Conservation (phyloP, 2,797 vertebrate species). For the Platyrinchus mystaceus region DNA sequence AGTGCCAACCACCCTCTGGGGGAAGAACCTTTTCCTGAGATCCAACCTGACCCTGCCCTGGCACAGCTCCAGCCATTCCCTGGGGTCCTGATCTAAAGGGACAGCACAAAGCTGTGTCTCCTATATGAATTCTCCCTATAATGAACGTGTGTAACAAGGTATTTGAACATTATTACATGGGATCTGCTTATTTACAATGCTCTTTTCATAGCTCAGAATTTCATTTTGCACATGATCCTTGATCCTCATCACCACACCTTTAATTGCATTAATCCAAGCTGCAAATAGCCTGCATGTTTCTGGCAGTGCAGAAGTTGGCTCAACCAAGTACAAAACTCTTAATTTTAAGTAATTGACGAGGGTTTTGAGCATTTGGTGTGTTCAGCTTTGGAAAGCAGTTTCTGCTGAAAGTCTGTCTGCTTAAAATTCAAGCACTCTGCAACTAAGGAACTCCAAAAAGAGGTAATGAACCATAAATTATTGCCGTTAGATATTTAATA, state of each 20-base stretch:
- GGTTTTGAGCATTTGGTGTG: constrained; percentile 42
- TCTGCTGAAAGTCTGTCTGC: constrained; percentile 71
- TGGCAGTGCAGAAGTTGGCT: constrained; percentile 10
- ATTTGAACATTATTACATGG: background rate
- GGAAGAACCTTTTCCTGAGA: rapidly evolving
- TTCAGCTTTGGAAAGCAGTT: constrained; percentile 68
- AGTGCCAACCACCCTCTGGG: background rate
- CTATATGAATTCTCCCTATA: rapidly evolving
- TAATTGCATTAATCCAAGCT: constrained; percentile 16
- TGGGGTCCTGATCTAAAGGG: background rate
- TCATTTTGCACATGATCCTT: background rate
- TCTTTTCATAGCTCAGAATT: background rate
- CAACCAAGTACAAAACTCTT: constrained; percentile 41
- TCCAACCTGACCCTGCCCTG: rapidly evolving
- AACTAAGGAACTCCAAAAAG: constrained; percentile 83
- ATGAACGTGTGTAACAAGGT: background rate
- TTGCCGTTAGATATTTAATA: constrained; percentile 86
- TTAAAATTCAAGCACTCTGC: constrained; percentile 81
- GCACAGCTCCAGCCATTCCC: background rate
- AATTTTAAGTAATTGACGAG: constrained; percentile 45
- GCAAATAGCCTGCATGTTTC: constrained; percentile 6
- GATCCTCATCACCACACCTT: background rate
- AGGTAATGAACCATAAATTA: constrained; percentile 87
- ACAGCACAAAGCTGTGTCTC: background rate
- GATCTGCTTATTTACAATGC: background rate